phyloP scores from a whole-genome alignment of 2,113 vertebrate genomes.

The Sylvia atricapilla region DNA sequence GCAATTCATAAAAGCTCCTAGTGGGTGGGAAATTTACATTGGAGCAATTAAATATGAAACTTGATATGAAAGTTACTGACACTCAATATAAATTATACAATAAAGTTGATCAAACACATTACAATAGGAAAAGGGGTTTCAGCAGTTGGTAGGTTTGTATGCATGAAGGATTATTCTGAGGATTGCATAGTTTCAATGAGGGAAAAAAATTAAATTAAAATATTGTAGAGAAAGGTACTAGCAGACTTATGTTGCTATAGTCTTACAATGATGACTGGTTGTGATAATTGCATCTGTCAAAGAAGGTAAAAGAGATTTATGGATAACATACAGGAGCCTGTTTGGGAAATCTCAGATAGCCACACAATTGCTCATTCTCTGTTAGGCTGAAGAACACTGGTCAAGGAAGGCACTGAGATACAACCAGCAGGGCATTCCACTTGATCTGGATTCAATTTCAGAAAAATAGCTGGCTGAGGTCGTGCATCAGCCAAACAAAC shows the following conservation, averaged over 20 bases:
- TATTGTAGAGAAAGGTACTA: neutral
- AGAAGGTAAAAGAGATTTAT: neutral
- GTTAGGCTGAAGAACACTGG: neutral
- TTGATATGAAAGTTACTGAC: neutral
- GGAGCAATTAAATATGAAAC: neutral
- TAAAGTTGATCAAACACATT: neutral
- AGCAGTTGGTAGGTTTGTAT: neutral
- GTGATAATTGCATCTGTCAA: neutral
- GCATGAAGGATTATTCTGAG: neutral
- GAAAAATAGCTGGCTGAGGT: neutral
- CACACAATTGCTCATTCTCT: neutral
- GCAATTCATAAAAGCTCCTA: neutral
- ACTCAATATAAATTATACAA: neutral
- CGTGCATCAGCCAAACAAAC: slow-evolving; percentile 52
- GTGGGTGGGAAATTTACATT: neutral
- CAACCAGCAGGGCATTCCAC: neutral
- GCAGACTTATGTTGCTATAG: neutral
- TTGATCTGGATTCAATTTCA: slow-evolving; percentile 50
- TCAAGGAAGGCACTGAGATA: neutral
- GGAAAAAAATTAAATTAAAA: neutral
- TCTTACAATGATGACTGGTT: neutral
- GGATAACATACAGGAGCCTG: neutral
- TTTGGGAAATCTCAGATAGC: neutral
- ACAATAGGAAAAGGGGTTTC: neutral
- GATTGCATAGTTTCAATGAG: neutral